Conservation (phyloP, 2,888 invertebrate genomes). For the Drosophila basisetae region DNA sequence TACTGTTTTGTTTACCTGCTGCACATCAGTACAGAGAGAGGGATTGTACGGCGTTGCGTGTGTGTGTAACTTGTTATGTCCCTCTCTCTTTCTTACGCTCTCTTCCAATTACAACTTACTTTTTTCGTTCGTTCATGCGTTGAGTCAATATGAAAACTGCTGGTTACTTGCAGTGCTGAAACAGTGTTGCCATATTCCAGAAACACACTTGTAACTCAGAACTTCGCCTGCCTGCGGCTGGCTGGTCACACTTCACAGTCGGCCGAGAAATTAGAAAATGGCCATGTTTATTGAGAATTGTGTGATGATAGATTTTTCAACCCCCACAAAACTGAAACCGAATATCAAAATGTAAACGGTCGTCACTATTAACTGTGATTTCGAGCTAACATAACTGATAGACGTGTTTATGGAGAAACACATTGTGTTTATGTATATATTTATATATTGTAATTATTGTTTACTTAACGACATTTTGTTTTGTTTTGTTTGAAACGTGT, state of each 20-base stretch:
- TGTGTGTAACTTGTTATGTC: slow-evolving; percentile 22
- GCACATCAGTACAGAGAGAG: slow-evolving; percentile 37
- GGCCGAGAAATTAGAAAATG: slow-evolving; percentile 35
- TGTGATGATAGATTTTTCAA: slow-evolving; percentile 38
- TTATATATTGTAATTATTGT: slow-evolving; percentile 8
- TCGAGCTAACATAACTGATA: slow-evolving; percentile 19
- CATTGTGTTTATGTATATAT: not conserved
- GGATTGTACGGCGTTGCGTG: slow-evolving; percentile 26
- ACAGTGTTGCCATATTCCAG: slow-evolving; percentile 37
- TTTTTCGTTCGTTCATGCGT: slow-evolving; percentile 53
- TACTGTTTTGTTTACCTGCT: slow-evolving; percentile 73
- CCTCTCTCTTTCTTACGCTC: slow-evolving; percentile 17
- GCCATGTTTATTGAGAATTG: slow-evolving; percentile 41
- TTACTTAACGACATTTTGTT: slow-evolving; percentile 23
- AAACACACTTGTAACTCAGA: slow-evolving; percentile 44
- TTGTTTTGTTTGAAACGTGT: not conserved
- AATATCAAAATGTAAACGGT: slow-evolving; percentile 16
- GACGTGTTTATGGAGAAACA: slow-evolving; percentile 27
- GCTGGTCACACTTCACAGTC: slow-evolving; percentile 49
- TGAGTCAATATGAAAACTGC: slow-evolving; percentile 24
- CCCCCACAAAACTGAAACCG: slow-evolving; percentile 29
- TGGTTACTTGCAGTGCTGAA: slow-evolving; percentile 29
- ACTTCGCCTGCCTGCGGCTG: slow-evolving; percentile 5
- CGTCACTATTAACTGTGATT: slow-evolving; percentile 39
- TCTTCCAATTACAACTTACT: slow-evolving; percentile 43